Evolutionary conservation across 2,113 vertebrate genomes (phyloP), one percentile per base, ranked within the genome.

Genomic region (Rhizomys pruinosus): DNA sequence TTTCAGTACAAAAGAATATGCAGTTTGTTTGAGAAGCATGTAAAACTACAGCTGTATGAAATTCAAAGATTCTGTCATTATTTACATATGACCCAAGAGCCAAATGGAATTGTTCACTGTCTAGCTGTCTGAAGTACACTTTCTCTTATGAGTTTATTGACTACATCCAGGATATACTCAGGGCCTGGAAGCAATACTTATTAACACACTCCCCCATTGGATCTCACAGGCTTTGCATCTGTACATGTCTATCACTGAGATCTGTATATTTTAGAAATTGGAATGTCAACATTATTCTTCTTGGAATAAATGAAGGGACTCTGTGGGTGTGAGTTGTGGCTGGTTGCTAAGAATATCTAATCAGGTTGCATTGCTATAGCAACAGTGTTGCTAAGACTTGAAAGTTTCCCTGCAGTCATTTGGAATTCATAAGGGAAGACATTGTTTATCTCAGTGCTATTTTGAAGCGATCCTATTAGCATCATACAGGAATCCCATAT

Each of bases 291-390:
- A 93, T 95, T 89, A 78, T 96, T 92, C 85, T 97, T 90, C 91
- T 96, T 88, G 95, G 90, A 97, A 94, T 94, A 93, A 96, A 74
- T 57, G 73, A 64, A 72, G 87, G 96, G 94, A 96, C 32, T 71
- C 81, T 27, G 96, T 90, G 94, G 92, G 91, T 78, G 94, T 89
- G 96, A 93, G 80, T 96, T 94, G 77, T 74, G 97, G 94, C 97
- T 3, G 27, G 97, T 98, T 98, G 98, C 98, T 98, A 98, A 98
- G 98, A 98, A 97, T 98, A 97, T 97, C 89, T 2, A 27, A 97
- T 96, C 96, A 95, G 95, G 96, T 34, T 19, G 72, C 74, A 98
- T 98, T 20, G 0, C 98, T 96, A 98, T 98, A 97, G 98, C 97
- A 98, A 98, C 98, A 0, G 82, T 55, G 96, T 97, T 98, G 98